Evolutionary conservation across 2,888 invertebrate species (phyloP), one percentile per base, ranked within the genome.

Genomic region (Cataglyphis rosenhaueri): DNA sequence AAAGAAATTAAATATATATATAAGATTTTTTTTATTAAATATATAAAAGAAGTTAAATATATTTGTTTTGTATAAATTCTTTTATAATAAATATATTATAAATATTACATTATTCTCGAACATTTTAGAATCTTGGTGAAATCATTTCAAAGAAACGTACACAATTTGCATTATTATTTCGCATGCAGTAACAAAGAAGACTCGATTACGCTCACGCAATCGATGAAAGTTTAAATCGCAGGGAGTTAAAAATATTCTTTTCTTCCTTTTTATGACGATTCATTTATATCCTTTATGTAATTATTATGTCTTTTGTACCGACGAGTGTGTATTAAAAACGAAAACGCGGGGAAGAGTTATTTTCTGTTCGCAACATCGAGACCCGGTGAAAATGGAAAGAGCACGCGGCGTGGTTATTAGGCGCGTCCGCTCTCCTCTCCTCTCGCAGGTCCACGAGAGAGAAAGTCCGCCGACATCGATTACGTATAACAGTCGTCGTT

Each of bases 401-500:
- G 82, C 74, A 66, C 64, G 21, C 25, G 55, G 68, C 52, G 8
- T 52, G 32, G n/a, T 64, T n/a, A 64, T 52, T 61, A 78, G 35
- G 64, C 74, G 71, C 74, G 78, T 74, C 70, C 73, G 64, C 25
- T 57, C 55, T 66, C 57, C 74, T 83, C 83, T 81, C 29, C 85
- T 82, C 83, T 86, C 79, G 75, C 48, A 68, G 81, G 70, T 65
- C 84, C 84, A 82, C 71, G 83, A 89, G 89, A 86, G 89, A 89
- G 89, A 89, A 89, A 89, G 89, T 89, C 84, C 84, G 90, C 83
- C 87, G 89, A 87, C 87, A 85, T 90, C 89, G 89, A 89, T 90
- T 90, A 90, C 90, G 89, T 89, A 84, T 73, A 84, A 83, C 90
- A 85, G 86, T 25, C 21, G 59, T 79, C 48, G 70, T 90, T 85